phyloP scores from a whole-genome alignment of 2,888 invertebrate species.

The Exephanes ischioxanthus region DNA sequence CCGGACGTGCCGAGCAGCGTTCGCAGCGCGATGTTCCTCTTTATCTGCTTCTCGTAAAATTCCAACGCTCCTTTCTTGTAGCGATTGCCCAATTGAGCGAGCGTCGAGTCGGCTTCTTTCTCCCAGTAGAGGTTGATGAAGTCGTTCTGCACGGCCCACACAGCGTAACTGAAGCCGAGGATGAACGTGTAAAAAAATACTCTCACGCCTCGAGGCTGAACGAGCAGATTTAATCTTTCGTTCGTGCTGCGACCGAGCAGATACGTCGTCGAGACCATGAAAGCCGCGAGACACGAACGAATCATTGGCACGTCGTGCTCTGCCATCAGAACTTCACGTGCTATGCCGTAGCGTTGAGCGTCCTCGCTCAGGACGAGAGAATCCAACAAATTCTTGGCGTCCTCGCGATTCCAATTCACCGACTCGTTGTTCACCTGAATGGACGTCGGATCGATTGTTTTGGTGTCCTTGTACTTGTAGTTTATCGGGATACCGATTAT shows the following conservation, averaged over 20 bases:
- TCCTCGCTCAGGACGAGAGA: conserved; percentile 91
- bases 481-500: conserved; percentile 91
- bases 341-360: conserved; percentile 93
- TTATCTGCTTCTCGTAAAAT: conserved; percentile 90
- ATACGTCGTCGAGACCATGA: conserved; percentile 86
- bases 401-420: conserved; percentile 89
- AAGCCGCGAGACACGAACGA: conserved; percentile 84
- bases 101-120: conserved; percentile 87
- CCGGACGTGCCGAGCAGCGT: conserved; percentile 88
- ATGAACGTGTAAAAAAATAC: conserved; percentile 86
- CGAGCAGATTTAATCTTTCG: conserved; percentile 86
- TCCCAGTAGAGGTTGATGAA: conserved; percentile 88
- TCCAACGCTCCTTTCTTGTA: conserved; percentile 91
- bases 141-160: conserved; percentile 89
- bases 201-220: conserved; percentile 86
- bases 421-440: conserved; percentile 88
- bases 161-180: conserved; percentile 86
- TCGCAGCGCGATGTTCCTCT: conserved; percentile 91
- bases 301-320: conserved; percentile 87
- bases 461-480: conserved; percentile 87
- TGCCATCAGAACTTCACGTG: conserved; percentile 89
- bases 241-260: conserved; percentile 86
- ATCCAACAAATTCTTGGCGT: conserved; percentile 88
- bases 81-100: conserved; percentile 87
- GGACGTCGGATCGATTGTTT: conserved; percentile 87